A percentile compares a stretch with the other conserved stretches of the same genome.
Conservation (phyloP, 2,888 invertebrate species). For the Alcis repandata region DNA sequence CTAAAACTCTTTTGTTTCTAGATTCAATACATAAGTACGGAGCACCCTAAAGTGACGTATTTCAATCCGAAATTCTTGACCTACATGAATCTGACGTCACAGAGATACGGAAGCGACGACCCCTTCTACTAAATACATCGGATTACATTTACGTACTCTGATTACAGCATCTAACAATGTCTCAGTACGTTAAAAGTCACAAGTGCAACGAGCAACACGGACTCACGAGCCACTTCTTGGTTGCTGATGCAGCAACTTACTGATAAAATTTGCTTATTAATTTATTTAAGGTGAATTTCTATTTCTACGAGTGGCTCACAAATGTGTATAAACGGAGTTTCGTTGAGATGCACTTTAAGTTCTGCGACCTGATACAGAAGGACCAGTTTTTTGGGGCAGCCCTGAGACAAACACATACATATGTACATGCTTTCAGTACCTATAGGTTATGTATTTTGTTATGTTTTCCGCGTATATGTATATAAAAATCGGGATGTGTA, state of each 20-base stretch:
- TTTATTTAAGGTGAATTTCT: constrained; percentile 36
- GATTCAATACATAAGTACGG: constrained; percentile 1
- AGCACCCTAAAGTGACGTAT: constrained; percentile 3
- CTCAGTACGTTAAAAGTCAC: constrained; percentile 18
- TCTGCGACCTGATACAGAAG: constrained; percentile 49
- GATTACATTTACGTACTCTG: too few species aligned
- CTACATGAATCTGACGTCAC: constrained; percentile 6
- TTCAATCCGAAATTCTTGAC: not conserved
- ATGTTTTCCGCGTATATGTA: too few species aligned
- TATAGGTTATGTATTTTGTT: too few species aligned
- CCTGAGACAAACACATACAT: constrained; percentile 46
- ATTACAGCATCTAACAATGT: not conserved
- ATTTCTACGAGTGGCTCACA: constrained; percentile 39
- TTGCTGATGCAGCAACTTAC: too few species aligned
- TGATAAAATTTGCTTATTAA: too few species aligned
- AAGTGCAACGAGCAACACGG: too few species aligned
- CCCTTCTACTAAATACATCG: constrained; percentile 34
- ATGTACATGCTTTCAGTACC: too few species aligned
- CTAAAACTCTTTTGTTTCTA: not conserved
- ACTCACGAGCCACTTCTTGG: too few species aligned
- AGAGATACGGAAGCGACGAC: constrained; percentile 19
- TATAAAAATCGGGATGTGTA: too few species aligned
- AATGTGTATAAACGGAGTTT: constrained; percentile 41
- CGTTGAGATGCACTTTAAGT: constrained; percentile 45
- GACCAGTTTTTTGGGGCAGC: constrained; percentile 49